Base-by-base conservation (phyloP, 1,140 invertebrate genomes). In the Aricia agestis region DNA sequence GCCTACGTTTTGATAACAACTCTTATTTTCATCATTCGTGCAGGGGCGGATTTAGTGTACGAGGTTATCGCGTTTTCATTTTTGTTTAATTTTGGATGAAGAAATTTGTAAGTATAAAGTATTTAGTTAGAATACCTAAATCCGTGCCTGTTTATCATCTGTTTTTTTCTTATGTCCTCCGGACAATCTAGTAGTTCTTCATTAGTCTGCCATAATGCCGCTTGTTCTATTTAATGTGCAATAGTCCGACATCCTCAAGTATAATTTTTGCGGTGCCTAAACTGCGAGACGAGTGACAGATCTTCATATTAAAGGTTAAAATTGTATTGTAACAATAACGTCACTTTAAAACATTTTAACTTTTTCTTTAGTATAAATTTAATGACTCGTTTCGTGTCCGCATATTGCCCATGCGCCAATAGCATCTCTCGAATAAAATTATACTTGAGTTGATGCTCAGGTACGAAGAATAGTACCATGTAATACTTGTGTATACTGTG, bases 41-140 rank as follows among this genome's bases (percentile, higher is more conserved):
- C 45, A 52, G 45, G 45, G 45, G 11, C 45, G 45, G 45, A 52
- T 15, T 52, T 52, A 52, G 45, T 52, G 1, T 52, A 42, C 6
- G 10, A 13, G 45, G 45, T 15, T 52, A 13, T 42, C 68, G 72
- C 70, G 59, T 65, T 71, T 63, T 19, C 36, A 36, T 63, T 45
- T 18, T 73, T 75, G 68, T 42, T 58, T 58, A 67, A 41, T 67
- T 18, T 58, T 72, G 67, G 66, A 41, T 69, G 36, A 69, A 57
- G 72, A 10, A 52, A 52, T 9, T 52, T 52, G 45, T n/a, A n/a
- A n/a, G n/a, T 52, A 52, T 52, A 13, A 13, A 52, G 45, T 52
- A 13, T 13, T 52, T 13, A 0, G 11, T 52, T 52, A 11, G 45
- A 13, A 52, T 13, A 13, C 45, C 45, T 52, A 52, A 52, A 13